Percentiles rank a stretch among this genome's conserved stretches.
Conservation (phyloP, 1,140 invertebrate species). For the Trachymyrmex cornetzi region DNA sequence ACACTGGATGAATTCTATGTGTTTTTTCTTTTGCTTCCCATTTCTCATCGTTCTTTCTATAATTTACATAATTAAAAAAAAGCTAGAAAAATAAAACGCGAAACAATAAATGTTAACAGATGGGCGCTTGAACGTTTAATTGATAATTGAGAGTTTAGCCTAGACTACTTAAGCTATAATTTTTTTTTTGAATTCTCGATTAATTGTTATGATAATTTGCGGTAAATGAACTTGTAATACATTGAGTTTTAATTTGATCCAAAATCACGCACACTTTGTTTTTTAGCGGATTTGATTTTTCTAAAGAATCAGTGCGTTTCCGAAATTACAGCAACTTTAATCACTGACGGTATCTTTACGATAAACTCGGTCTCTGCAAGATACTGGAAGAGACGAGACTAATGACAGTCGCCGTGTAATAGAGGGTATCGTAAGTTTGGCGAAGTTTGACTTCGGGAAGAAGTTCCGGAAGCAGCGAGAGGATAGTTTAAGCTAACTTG, state of each 20-base stretch:
- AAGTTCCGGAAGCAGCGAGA: slow-evolving; percentile 54
- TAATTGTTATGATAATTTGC: not conserved
- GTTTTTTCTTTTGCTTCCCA: not conserved
- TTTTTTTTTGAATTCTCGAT: not conserved
- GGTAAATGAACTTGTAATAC: not conserved
- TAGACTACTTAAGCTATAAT: not conserved
- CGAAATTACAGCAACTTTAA: slow-evolving; percentile 41
- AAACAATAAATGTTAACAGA: not conserved
- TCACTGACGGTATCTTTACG: slow-evolving; percentile 19
- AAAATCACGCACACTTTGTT: not conserved
- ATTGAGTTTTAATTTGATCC: not conserved
- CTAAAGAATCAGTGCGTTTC: slow-evolving; percentile 7
- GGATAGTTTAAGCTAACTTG: slow-evolving; percentile 63
- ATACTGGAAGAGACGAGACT: slow-evolving; percentile 61
- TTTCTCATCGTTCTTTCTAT: not conserved
- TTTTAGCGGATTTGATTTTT: not conserved
- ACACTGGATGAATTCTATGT: not conserved
- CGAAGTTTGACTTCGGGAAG: slow-evolving; percentile 66
- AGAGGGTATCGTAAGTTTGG: slow-evolving; percentile 64
- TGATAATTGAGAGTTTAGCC: not conserved
- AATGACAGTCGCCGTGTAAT: slow-evolving; percentile 68
- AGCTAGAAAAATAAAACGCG: not conserved
- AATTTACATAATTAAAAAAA: not conserved
- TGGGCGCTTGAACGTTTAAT: not conserved
- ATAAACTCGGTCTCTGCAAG: slow-evolving; percentile 49